Base-by-base conservation (phyloP, 2,797 vertebrate genomes). In the Anisognathus igniventris region DNA sequence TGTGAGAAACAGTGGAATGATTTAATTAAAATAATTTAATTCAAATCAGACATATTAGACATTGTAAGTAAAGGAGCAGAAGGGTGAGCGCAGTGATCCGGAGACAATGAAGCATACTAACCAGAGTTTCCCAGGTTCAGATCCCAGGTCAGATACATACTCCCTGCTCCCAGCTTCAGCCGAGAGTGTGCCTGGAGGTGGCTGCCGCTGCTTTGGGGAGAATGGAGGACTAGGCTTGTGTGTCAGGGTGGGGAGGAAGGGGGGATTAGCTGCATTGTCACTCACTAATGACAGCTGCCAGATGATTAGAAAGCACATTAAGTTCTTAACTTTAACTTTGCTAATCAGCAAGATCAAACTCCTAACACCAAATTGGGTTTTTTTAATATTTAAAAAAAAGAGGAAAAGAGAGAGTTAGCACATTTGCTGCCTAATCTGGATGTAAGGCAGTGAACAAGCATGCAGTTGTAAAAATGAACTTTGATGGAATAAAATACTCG, bases 241-340 rank as follows among this genome's bases (percentile, higher is more conserved):
- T 67, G 62, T 33, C 13, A 3, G 37, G 33, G 24, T 53, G 24
- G 72, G 64, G 47, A 54, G 24, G 83, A 86, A 61, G 33, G 40
- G n/a, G 75, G 90, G 94, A 95, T 95, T 94, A 93, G 96, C 74
- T 44, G 88, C 61, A 45, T 85, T 92, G 78, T 92, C 97, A 91
- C 64, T 90, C 79, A 80, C 88, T 96, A 87, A 93, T 71, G 92
- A 96, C 92, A 96, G 95, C 74, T 84, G 88, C 93, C 80, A 76
- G 81, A 88, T 94, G 93, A 96, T 94, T 87, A 94, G 84, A 88
- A 94, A 93, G 76, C 90, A 86, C 86, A 94, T 85, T 62, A 88
- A 88, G 57, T 90, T 96, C 95, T 96, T 89, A 94, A 95, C 86
- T 94, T 91, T 67, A 95, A 91, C 71, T 94, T 86, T 65, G 85